These are phyloP conservation scores for Kryptopterus vitreolus DNA, from an alignment of 2,797 vertebrate genomes.

Conservation along the genomic window DNA sequence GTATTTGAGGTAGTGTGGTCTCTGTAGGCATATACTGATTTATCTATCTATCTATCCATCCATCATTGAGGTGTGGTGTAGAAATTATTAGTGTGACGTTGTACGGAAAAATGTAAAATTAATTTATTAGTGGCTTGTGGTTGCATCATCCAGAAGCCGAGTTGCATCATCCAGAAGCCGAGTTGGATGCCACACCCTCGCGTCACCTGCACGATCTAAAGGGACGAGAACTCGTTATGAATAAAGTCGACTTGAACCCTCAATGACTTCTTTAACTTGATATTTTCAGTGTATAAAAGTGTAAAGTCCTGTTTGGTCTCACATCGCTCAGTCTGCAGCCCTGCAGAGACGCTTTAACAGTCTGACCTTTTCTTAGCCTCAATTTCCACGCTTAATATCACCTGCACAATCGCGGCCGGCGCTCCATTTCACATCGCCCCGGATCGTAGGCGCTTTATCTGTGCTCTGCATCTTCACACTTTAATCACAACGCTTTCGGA, in stretches of 20 bases:
- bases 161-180: background rate
- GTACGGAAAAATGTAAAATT: too few relatives aligned
- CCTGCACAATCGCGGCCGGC: slow-evolving; percentile 1
- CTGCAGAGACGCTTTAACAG: slow-evolving; percentile 12
- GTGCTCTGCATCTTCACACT: slow-evolving; percentile 15
- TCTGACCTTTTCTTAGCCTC: slow-evolving; percentile 27
- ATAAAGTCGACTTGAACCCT: background rate
- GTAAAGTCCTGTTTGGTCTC: background rate
- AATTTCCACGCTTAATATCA: slow-evolving; percentile 20
- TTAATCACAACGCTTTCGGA: background rate
- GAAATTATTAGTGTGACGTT: too few relatives aligned
- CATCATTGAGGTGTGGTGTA: too few relatives aligned
- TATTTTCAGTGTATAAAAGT: background rate
- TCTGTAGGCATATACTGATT: background rate
- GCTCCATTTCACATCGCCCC: slow-evolving; percentile 15
- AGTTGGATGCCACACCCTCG: background rate
- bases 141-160: too few relatives aligned
- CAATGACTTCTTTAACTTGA: background rate
- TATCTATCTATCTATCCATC: too few relatives aligned
- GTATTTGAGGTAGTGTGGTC: background rate
- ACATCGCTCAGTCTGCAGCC: slow-evolving; percentile 1
- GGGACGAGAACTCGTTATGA: background rate
- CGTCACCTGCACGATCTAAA: background rate
- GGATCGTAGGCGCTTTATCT: background rate
- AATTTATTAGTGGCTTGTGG: too few relatives aligned